Base-by-base conservation (phyloP, 2,797 vertebrate species). In the Cyclopterus lumpus region DNA sequence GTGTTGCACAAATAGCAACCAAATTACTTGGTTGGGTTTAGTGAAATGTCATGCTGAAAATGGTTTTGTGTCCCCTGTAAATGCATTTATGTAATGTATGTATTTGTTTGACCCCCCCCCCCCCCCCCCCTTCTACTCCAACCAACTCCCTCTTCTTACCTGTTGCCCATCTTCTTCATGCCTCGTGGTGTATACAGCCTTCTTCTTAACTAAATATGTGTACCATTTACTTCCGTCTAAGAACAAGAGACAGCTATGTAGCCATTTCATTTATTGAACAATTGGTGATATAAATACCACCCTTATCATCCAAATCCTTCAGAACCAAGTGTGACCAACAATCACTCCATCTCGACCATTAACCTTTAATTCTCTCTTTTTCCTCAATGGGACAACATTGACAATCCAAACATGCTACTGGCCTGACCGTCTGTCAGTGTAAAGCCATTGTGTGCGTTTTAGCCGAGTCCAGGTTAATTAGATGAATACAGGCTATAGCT, bases 381-480 rank as follows among this genome's bases (percentile, higher is more conserved):
- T 36, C 3, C 11, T 38, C 16, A 44, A 9, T 32, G 20, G 34
- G n/a, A 51, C 11, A 34, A 22, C 0, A 42, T 26, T 30, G 2
- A 16, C 51, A 60, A n/a, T 67, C n/a, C 8, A 46, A 49, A 76
- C 40, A 46, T 65, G 49, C 18, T n/a, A 28, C 28, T 44, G n/a
- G 22, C 51, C 53, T 14, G 6, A 46, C 58, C 53, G 15, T 55
- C 30, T 20, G 12, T 32, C 38, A 40, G 30, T 54, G 63, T 20
- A 44, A 10, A 57, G 30, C 32, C 46, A 71, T 60, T 28, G 20
- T 53, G 20, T 46, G 28, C 66, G 55, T 30, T 54, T 9, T 18
- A 22, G 49, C 18, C 63, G 75, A 78, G 57, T 69, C 28, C 12
- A 36, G 66, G 79, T 86, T 81, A 82, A 77, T 69, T 49, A 55